Percentiles rank a stretch among this genome's conserved stretches.
These are phyloP conservation scores for Drosophila auraria DNA, from an alignment of 1,140 invertebrate genomes.

Conservation along the genomic window DNA sequence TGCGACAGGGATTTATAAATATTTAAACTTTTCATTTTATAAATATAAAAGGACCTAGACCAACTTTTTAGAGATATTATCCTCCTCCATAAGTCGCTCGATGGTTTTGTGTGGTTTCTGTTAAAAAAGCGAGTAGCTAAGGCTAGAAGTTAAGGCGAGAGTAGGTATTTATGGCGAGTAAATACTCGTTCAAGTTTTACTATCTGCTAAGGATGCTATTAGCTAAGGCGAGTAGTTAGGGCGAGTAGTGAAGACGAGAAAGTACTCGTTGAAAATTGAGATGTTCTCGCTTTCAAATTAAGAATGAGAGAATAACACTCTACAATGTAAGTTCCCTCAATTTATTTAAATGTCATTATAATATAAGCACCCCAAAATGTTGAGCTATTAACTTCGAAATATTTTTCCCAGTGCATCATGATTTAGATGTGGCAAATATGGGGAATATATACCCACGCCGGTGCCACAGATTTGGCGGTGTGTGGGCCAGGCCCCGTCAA, in stretches of 20 bases:
- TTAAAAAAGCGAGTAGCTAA: not conserved
- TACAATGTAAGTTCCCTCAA: too few species aligned
- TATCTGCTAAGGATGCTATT: not conserved
- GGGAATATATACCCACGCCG: constrained; percentile 22
- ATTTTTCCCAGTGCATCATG: constrained; percentile 5
- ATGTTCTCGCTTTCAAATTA: too few species aligned
- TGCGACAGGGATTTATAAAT: not conserved
- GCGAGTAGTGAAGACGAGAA: not conserved
- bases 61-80: too few species aligned
- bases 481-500: constrained; percentile 34
- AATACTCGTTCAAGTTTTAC: too few species aligned
- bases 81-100: too few species aligned
- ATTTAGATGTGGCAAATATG: constrained; percentile 12
- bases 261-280: too few species aligned
- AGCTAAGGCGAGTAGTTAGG: not conserved
- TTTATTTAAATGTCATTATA: too few species aligned
- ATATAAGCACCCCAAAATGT: not conserved
- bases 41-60: too few species aligned
- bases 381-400: not conserved
- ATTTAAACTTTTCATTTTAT: too few species aligned
- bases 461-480: constrained; percentile 39
- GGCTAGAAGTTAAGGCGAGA: not conserved
- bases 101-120: not conserved
- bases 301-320: too few species aligned
- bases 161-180: not conserved